These are phyloP conservation scores for Scolopax mira DNA, from an alignment of 2,113 vertebrate species.

Conservation along the genomic window DNA sequence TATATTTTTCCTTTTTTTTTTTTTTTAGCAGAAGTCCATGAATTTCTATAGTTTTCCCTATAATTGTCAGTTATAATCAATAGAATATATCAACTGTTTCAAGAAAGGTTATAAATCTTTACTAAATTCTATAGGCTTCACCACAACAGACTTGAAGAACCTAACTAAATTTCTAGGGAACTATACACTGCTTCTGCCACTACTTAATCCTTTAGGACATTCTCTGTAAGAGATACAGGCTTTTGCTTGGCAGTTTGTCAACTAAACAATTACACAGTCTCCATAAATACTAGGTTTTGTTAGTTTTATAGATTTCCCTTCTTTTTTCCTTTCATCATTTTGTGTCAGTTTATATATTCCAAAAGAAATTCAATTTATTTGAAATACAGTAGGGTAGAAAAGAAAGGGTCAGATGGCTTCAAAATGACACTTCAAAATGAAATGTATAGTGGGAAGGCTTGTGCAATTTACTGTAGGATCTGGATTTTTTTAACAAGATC, in stretches of 20 bases:
- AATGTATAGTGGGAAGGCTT: neutral
- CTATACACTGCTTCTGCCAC: neutral
- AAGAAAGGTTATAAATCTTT: constrained; percentile 17
- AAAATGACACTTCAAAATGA: neutral
- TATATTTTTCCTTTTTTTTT: neutral
- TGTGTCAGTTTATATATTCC: neutral
- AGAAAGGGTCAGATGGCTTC: neutral
- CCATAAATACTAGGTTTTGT: constrained; percentile 24
- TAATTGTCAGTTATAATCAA: constrained; percentile 9
- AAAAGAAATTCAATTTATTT: constrained; percentile 41
- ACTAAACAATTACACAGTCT: neutral
- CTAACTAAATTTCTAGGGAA: neutral
- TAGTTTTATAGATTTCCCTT: constrained; percentile 21
- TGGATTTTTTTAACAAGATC: neutral
- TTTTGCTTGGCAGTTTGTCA: constrained; percentile 27
- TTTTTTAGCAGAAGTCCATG: neutral
- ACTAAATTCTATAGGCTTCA: neutral
- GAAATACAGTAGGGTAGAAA: constrained; percentile 6
- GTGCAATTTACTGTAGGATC: neutral
- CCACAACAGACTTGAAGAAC: neutral
- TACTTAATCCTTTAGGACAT: constrained; percentile 5
- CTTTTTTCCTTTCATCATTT: neutral
- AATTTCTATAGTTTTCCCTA: neutral
- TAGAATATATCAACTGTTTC: neutral
- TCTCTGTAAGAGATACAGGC: neutral